Percentiles rank a stretch among this genome's conserved stretches.
Evolutionary conservation across 2,888 invertebrate species (phyloP).

Genomic region (Mechanitis messenoides): DNA sequence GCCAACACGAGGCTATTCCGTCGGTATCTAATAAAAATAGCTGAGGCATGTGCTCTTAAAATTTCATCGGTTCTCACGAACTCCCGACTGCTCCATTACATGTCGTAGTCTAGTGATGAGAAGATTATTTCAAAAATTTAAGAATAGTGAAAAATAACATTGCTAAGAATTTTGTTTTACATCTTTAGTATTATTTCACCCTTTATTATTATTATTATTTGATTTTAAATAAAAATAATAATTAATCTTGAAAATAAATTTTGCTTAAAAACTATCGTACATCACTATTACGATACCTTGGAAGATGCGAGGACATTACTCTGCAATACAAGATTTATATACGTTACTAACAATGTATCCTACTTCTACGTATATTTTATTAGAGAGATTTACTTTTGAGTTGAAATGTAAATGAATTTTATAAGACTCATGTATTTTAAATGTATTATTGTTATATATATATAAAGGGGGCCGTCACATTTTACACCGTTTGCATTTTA

Average conservation of each 20-base stretch:
- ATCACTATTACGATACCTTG: neutral
- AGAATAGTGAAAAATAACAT: too few relatives aligned
- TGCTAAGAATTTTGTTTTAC: too few relatives aligned
- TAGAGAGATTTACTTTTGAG: neutral
- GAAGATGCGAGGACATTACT: constrained; percentile 4
- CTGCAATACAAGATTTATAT: neutral
- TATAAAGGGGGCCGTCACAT: too few relatives aligned
- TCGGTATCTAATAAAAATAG: constrained; percentile 50
- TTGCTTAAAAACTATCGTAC: neutral
- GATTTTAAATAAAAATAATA: too few relatives aligned
- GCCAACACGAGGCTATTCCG: constrained; percentile 25
- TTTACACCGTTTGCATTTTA: too few relatives aligned
- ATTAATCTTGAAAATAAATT: neutral
- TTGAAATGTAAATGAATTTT: too few relatives aligned
- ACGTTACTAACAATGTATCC: neutral
- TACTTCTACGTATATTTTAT: neutral
- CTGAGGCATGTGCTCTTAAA: constrained; percentile 54
- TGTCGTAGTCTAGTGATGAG: too few relatives aligned
- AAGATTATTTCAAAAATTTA: too few relatives aligned
- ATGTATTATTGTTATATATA: too few relatives aligned
- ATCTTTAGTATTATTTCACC: too few relatives aligned
- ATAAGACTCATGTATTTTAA: too few relatives aligned
- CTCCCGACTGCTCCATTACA: neutral
- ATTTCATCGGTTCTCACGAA: constrained; percentile 41
- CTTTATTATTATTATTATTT: too few relatives aligned